Percentiles rank a stretch among this genome's conserved stretches.
phyloP scores from a whole-genome alignment of 2,888 invertebrate genomes.

The Hydrotaea diabolus region DNA sequence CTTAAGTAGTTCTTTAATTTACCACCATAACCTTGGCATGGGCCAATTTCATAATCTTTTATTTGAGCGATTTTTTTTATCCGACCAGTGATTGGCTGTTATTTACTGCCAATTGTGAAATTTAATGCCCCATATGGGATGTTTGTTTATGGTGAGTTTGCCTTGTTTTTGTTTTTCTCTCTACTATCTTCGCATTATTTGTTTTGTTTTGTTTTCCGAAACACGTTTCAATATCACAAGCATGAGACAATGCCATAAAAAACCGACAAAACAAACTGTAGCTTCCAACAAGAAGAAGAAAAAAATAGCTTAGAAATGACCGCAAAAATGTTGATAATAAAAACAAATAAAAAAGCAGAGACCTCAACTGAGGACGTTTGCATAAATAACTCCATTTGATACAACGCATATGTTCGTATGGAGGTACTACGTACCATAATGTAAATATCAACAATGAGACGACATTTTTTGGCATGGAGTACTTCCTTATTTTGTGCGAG shows the following conservation, averaged over 20 bases:
- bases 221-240: not conserved
- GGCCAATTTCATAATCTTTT: not conserved
- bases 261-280: not conserved
- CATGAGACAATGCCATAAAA: slow-evolving; percentile 3
- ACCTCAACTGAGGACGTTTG: not conserved
- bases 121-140: not conserved
- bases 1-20: too few species aligned
- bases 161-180: not conserved
- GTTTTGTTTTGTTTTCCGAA: slow-evolving; percentile 3
- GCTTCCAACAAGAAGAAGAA: not conserved
- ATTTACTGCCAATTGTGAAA: not conserved
- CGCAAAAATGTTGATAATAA: not conserved
- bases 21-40: not conserved
- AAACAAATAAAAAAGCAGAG: not conserved
- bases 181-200: not conserved
- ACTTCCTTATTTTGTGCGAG: too few species aligned
- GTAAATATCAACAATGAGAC: too few species aligned
- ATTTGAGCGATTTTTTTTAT: not conserved
- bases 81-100: not conserved
- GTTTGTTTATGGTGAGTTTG: not conserved
- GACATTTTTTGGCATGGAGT: too few species aligned
- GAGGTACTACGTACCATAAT: too few species aligned
- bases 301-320: not conserved
- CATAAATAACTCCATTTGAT: not conserved
- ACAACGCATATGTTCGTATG: too few species aligned